Base-by-base conservation (phyloP, 92 coral and sea anemone genomes). In the Porites evermanni region DNA sequence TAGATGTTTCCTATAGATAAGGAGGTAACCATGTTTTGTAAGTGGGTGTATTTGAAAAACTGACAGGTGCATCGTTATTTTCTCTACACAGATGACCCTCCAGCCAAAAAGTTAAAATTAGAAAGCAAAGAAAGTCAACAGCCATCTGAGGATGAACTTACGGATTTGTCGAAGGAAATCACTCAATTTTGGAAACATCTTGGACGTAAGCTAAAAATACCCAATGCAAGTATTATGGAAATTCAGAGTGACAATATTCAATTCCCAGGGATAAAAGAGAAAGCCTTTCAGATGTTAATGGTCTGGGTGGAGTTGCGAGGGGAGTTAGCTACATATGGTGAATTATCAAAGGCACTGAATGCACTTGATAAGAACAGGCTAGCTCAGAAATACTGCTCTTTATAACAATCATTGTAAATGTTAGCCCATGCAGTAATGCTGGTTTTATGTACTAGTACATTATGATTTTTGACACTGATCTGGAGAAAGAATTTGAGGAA, bases 141-240 rank as follows among this genome's bases (percentile, higher is more conserved):
- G 18, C 98, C 96, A 26, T 61, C 94, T n/a, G 93, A 89, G 64
- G 91, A 89, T 19, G 85, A 76, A 1, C 96, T 97, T 54, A 87
- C 53, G 3, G 75, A 67, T 24, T 87, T 97, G 26, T 88, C 96
- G 1, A 50, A 67, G 51, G 89, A 95, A 1, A 90, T 95, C 16
- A 47, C 84, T 11, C 2, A 82, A 17, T 89, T 90, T 53, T 97
- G 95, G 91, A 95, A 93, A 65, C 86, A 60, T 51, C 90, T 96
- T 51, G 98, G 93, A 61, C 87, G 98, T 75, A 75, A 79, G 52
- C 91, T 96, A 19, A 86, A 83, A 64, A 74, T 96, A 38, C 74
- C 86, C 44, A 89, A 87, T 65, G 89, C 79, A 23, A 96, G 79
- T 82, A 83, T 96, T 7, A 90, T 90, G 52, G 98, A 94, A 56